Evolutionary conservation across 2,888 invertebrate species (phyloP), one percentile per base, ranked within the genome.

Genomic region (Chymomyza amoena): DNA sequence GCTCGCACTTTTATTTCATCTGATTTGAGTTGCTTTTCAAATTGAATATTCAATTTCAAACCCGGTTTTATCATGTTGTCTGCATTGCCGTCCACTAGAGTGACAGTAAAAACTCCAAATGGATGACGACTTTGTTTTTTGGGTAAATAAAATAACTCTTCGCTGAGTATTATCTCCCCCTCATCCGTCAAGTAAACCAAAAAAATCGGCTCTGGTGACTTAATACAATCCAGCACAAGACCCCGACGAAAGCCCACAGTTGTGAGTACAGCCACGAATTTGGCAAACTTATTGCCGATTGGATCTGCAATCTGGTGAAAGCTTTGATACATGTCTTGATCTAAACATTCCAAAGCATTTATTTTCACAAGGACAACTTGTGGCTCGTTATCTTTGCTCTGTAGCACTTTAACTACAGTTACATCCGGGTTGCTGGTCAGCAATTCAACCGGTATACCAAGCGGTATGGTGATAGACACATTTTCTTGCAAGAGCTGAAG

Each of bases 181-280:
- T 83, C 81, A 10, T 84, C 84, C 61, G 85, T 70, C 61, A 83
- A 74, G 25, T 87, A 84, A 13, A 84, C 74, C 61, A 84, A 54
- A 16, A 51, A 77, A 20, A 20, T 71, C 2, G 59, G 61, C 5
- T 20, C 13, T 0, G 73, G 64, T 13, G 69, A 2, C 13, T 68
- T 54, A 0, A 83, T 64, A 4, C 25, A 70, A 57, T 80, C 84
- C 0, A 84, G 32, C 32, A 84, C 16, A 7, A 77, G 28, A 6
- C 73, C 85, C 1, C 84, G 83, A 0, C 84, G 75, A 64, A 61
- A 84, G 28, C 76, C 84, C 0, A 54, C 1, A 0, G 72, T n/a
- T 4, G 67, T 77, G 16, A 39, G 69, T 2, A 83, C 75, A n/a
- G 83, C 80, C 56, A 84, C 7, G 6, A 65, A 62, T 2, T 61